Percentiles rank a stretch among this genome's conserved stretches.
phyloP scores from a whole-genome alignment of 2,113 vertebrate genomes.

The Laterallus jamaicensis region DNA sequence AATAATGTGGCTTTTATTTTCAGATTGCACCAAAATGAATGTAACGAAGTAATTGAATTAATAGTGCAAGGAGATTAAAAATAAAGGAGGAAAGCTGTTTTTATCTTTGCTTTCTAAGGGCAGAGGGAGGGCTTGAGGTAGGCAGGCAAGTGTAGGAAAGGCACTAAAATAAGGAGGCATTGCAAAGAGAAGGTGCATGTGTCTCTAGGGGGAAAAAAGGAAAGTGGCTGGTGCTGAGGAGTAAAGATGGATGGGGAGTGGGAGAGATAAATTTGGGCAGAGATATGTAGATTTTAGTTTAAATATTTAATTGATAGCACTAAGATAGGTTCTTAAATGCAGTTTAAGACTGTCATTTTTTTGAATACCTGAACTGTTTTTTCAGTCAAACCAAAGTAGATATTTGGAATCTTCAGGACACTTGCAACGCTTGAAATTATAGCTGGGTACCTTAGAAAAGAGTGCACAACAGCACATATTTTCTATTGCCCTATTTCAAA shows the following conservation, averaged over 20 bases:
- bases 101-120: not conserved
- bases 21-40: not conserved
- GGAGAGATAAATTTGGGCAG: not conserved
- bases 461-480: not conserved
- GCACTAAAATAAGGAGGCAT: not conserved
- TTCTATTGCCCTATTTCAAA: not conserved
- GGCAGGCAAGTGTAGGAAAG: not conserved
- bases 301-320: not conserved
- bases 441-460: not conserved
- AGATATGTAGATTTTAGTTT: not conserved
- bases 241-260: not conserved
- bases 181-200: not conserved
- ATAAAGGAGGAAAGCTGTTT: not conserved
- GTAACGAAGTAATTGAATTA: not conserved
- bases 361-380: not conserved
- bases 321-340: not conserved
- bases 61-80: not conserved
- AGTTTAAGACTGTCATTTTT: not conserved
- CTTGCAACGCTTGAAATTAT: not conserved
- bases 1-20: not conserved
- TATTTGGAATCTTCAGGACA: not conserved
- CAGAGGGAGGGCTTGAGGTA: not conserved
- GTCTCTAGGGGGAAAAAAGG: not conserved
- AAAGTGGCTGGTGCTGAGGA: not conserved
- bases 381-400: not conserved